A percentile compares a stretch with the other conserved stretches of the same genome.
These are phyloP conservation scores for Scopus umbretta DNA, from an alignment of 2,113 vertebrate species.

Conservation along the genomic window DNA sequence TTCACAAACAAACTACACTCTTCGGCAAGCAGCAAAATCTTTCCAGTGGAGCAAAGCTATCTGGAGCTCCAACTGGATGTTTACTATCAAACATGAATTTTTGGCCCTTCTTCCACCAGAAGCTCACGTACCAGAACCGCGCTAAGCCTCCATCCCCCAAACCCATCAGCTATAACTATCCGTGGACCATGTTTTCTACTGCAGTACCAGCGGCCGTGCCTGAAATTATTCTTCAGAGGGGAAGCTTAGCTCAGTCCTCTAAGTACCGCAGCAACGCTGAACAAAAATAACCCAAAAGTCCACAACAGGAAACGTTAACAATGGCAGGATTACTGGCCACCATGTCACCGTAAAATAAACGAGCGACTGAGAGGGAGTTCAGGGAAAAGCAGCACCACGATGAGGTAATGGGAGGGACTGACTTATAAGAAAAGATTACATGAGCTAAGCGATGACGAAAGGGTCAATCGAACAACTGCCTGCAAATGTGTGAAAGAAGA, in stretches of 20 bases:
- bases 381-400: background rate
- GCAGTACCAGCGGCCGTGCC: background rate
- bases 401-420: background rate
- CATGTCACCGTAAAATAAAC: background rate
- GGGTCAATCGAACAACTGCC: background rate
- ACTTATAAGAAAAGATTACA: slow-evolving; percentile 3
- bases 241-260: background rate
- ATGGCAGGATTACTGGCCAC: slow-evolving; percentile 40
- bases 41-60: background rate
- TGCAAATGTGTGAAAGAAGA: background rate
- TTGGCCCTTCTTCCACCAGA: background rate
- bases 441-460: slow-evolving; percentile 12
- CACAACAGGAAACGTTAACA: slow-evolving; percentile 58
- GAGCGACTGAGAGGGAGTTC: background rate
- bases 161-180: background rate
- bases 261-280: background rate
- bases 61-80: background rate
- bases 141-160: background rate
- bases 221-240: background rate
- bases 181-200: background rate
- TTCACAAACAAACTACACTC: background rate
- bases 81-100: background rate
- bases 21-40: background rate
- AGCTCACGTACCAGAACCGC: background rate
- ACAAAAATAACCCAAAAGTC: slow-evolving; percentile 45